Base-by-base conservation (phyloP, 2,797 vertebrate genomes). In the Alcedo atthis region DNA sequence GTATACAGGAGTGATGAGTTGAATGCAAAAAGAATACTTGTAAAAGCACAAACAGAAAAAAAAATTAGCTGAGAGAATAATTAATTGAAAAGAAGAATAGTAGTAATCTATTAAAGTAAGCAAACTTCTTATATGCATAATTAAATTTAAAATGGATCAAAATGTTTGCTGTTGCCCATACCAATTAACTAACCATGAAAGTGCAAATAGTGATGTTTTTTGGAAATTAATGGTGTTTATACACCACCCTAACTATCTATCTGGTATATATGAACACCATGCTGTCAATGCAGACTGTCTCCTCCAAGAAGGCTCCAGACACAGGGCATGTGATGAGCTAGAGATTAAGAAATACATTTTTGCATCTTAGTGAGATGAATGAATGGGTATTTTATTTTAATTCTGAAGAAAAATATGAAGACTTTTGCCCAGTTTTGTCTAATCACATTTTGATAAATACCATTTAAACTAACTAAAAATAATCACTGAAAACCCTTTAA, bases 381-480 rank as follows among this genome's bases (percentile, higher is more conserved):
- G 78, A 87, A 70, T 48, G 22, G 5, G 69, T 51, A 13, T 17
- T 18, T 81, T 51, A 43, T n/a, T 89, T 68, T 48, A 85, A 66
- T 82, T 58, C 21, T 57, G 37, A 70, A 82, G 19, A 46, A 91
- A 82, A 75, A 26, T 2, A 46, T 16, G 10, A 66, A 67, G 8
- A 45, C 46, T 84, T 85, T 79, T 11, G 5, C 51, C 19, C 26
- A 75, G 13, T 64, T 92, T 74, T 55, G 19, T 33, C 24, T 62
- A 92, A 94, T 87, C 59, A 54, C 17, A 28, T 64, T 95, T 89
- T 79, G 30, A 93, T 61, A 95, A 93, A 95, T 62, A 89, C 7
- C 35, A 88, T 74, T 75, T 78, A 86, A 83, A 24, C 43, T 79
- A 25, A 67, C 78, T 20, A 83, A 81, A 94, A 43, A 85, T 49